Percentiles rank a stretch among this genome's conserved stretches.
Evolutionary conservation across 92 coral and sea anemone genomes (phyloP).

Genomic region (Umimayanthus chanpuru): DNA sequence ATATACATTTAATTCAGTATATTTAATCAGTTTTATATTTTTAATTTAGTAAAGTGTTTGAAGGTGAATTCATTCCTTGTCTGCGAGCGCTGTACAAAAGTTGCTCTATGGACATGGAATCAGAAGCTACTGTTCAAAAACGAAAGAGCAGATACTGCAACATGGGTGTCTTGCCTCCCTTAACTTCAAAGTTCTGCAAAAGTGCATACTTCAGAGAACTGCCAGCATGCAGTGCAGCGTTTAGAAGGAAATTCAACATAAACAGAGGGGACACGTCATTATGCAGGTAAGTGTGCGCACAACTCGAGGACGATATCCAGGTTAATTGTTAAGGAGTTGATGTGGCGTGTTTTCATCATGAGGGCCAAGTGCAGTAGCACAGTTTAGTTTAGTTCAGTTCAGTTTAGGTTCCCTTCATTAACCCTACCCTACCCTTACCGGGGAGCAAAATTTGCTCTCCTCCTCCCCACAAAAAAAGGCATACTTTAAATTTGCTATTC

Average conservation of each 20-base stretch:
- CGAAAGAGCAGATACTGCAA: neutral
- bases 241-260: constrained; percentile 13
- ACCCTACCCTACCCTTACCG: too few species aligned
- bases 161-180: neutral
- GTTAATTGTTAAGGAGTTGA: neutral
- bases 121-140: neutral
- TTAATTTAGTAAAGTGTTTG: constrained; percentile 20
- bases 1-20: too few species aligned
- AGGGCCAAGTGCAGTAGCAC: too few species aligned
- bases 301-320: neutral
- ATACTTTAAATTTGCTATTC: too few species aligned
- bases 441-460: too few species aligned
- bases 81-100: constrained; percentile 20
- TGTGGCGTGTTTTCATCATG: too few species aligned
- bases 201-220: neutral
- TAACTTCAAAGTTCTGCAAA: neutral
- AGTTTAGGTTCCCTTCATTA: too few species aligned
- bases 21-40: neutral
- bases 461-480: too few species aligned
- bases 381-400: too few species aligned
- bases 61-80: constrained; percentile 8
- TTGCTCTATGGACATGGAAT: constrained; percentile 2
- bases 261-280: constrained; percentile 26
- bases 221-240: constrained; percentile 5
- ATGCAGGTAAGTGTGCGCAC: constrained; percentile 9